phyloP scores from a whole-genome alignment of 2,888 invertebrate genomes.

The Megaustenia siamemsis region DNA sequence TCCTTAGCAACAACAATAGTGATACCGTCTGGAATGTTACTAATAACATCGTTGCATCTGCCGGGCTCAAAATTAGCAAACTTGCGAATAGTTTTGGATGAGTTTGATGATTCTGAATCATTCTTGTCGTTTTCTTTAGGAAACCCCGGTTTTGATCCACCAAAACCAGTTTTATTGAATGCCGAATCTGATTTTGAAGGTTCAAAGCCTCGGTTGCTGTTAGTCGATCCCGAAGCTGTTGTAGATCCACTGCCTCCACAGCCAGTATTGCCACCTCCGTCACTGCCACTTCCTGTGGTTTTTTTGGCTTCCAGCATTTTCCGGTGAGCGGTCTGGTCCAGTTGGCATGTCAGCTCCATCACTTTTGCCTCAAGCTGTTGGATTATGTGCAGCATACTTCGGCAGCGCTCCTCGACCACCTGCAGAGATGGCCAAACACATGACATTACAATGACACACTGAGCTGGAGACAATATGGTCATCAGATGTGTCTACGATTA shows the following conservation, averaged over 20 bases:
- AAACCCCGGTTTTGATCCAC: background rate
- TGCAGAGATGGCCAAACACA: conserved; percentile 48
- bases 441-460: too few relatives aligned
- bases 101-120: background rate
- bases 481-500: too few relatives aligned
- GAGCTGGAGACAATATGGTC: too few relatives aligned
- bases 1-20: conserved; percentile 39
- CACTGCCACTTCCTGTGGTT: background rate
- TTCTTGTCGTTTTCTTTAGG: background rate
- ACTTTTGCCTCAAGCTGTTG: conserved; percentile 69
- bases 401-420: conserved; percentile 70
- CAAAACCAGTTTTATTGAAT: background rate
- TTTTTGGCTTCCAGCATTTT: conserved; percentile 41
- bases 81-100: background rate
- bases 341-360: conserved; percentile 64
- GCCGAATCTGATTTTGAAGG: background rate
- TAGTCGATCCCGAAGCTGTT: background rate
- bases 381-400: conserved; percentile 65
- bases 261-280: background rate
- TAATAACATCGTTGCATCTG: background rate
- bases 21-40: background rate
- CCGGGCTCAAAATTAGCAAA: background rate
- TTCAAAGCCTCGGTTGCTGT: background rate
- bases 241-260: background rate
- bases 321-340: conserved; percentile 61